These are phyloP conservation scores for Acleris sparsana DNA, from an alignment of 2,888 invertebrate species.

Conservation along the genomic window DNA sequence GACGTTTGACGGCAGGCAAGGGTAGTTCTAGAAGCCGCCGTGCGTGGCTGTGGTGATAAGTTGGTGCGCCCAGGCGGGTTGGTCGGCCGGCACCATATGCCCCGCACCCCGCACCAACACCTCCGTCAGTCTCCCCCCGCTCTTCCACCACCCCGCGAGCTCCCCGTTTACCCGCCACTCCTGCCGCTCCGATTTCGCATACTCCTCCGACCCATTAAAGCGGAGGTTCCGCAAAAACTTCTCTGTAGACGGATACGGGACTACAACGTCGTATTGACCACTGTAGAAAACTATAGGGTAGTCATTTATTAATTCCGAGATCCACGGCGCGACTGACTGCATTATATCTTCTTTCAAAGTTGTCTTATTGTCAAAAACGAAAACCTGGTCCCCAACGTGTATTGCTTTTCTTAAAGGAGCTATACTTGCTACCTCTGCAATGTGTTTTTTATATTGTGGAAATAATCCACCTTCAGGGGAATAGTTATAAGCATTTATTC, in stretches of 20 bases:
- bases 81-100: constrained; percentile 87
- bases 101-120: constrained; percentile 86
- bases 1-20: too few species aligned
- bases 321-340: constrained; percentile 86
- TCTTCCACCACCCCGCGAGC: constrained; percentile 86
- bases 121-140: constrained; percentile 84
- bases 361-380: constrained; percentile 55
- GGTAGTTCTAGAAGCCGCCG: constrained; percentile 13
- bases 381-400: constrained; percentile 89
- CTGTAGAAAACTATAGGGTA: constrained; percentile 89
- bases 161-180: constrained; percentile 83
- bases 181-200: constrained; percentile 79
- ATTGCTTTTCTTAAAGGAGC: constrained; percentile 84
- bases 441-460: background rate
- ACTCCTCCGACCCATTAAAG: constrained; percentile 82
- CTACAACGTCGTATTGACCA: constrained; percentile 92
- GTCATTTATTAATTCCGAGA: constrained; percentile 81
- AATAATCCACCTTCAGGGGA: too few species aligned
- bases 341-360: constrained; percentile 86
- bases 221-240: constrained; percentile 86
- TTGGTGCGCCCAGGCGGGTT: constrained; percentile 86
- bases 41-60: constrained; percentile 83
- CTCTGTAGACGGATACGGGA: constrained; percentile 89
- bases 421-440: constrained; percentile 28
- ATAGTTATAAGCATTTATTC: constrained; percentile 5